These are phyloP conservation scores for Indicator indicator DNA, from an alignment of 2,113 vertebrate genomes.

Conservation along the genomic window DNA sequence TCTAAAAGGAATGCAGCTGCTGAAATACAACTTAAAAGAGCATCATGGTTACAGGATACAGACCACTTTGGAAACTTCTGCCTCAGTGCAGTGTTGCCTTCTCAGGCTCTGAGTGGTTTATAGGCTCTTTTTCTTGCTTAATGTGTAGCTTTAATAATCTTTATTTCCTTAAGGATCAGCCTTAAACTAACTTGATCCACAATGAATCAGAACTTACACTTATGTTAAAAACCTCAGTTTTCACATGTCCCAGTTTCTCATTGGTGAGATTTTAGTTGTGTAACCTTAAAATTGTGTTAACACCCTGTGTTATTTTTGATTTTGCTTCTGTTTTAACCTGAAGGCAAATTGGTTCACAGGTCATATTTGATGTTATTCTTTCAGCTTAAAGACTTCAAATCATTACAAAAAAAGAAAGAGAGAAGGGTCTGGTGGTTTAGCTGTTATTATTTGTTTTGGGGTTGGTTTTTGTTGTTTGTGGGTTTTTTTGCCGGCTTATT, in stretches of 20 bases:
- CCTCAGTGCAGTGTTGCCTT: not conserved
- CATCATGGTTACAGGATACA: not conserved
- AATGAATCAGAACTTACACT: not conserved
- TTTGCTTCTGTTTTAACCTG: not conserved
- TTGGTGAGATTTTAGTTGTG: not conserved
- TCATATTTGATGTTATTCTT: not conserved
- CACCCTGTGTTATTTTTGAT: not conserved
- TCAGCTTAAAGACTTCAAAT: slow-evolving; percentile 14
- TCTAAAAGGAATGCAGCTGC: not conserved
- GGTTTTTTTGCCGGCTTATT: not conserved
- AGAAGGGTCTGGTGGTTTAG: not conserved
- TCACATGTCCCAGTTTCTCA: not conserved
- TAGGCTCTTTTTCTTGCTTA: not conserved
- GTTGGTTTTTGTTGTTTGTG: not conserved
- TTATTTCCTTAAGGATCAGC: not conserved
- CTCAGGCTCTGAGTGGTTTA: not conserved
- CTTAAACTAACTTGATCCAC: not conserved
- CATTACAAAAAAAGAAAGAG: not conserved
- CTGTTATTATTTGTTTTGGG: not conserved
- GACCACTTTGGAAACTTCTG: not conserved
- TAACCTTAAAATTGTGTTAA: not conserved
- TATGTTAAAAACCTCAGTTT: not conserved
- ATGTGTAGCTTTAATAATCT: not conserved
- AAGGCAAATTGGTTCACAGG: slow-evolving; percentile 1
- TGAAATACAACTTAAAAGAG: not conserved